Evolutionary conservation across 2,888 invertebrate species (phyloP).

Genomic region (Notodonta ziczac): DNA sequence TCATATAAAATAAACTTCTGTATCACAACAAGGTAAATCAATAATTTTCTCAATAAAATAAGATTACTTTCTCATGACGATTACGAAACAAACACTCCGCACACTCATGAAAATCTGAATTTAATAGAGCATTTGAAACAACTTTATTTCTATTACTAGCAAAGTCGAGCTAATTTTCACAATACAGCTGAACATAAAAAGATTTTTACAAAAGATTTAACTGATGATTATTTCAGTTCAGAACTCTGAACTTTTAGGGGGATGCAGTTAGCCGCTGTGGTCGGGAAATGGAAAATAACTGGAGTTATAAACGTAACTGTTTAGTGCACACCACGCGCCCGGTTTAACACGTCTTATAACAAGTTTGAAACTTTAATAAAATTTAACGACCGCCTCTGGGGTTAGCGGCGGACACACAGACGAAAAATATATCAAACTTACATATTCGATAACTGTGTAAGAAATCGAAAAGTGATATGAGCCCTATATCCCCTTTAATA

Average conservation of each 20-base stretch:
- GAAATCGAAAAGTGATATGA: too few species aligned
- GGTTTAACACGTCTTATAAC: slow-evolving; percentile 51
- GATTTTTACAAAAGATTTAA: neutral
- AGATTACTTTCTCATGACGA: too few species aligned
- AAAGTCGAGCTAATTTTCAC: neutral
- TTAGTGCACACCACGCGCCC: slow-evolving; percentile 36
- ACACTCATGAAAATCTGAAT: too few species aligned
- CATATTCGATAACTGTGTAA: neutral
- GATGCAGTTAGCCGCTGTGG: slow-evolving; percentile 19
- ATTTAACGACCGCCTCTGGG: slow-evolving; percentile 46
- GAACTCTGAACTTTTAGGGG: slow-evolving; percentile 3
- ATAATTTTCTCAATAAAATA: too few species aligned
- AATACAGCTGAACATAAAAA: neutral
- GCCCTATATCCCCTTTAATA: too few species aligned
- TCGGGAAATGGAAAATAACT: slow-evolving; percentile 48
- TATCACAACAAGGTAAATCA: too few species aligned
- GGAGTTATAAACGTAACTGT: slow-evolving; percentile 41
- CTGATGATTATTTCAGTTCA: neutral
- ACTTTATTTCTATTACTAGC: neutral
- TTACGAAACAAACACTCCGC: neutral
- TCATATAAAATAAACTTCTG: too few species aligned
- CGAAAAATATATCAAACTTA: neutral
- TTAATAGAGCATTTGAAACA: neutral
- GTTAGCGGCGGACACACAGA: slow-evolving; percentile 27
- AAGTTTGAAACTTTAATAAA: slow-evolving; percentile 61